Base-by-base conservation (phyloP, 2,797 vertebrate species). In the Manis pentadactyla region DNA sequence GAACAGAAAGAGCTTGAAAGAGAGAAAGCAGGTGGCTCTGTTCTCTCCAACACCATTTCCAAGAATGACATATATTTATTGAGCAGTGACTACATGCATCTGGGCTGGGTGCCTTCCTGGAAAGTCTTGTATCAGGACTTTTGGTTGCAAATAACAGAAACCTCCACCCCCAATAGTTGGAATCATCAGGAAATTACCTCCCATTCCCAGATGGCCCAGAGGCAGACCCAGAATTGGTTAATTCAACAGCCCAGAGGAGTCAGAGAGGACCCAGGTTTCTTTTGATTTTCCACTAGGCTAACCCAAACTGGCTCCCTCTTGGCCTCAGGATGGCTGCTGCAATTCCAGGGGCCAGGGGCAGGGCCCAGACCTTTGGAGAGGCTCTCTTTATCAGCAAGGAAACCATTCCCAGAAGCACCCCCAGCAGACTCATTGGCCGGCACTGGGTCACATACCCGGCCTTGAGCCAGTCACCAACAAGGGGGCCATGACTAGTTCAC, bases 51-150 rank as follows among this genome's bases (percentile, higher is more conserved):
- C 1, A 8, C 63, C 14, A 2, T 13, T 7, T 87, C 49, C 3
- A 10, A 63, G 85, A n/a, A n/a, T 17, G 17, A 2, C 4, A 1
- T 0, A 2, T 4, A 3, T 69, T n/a, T 37, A 17, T 7, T 11
- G 55, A n/a, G 85, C 85, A 63, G 12, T 71, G 31, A 3, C 64
- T 18, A 7, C 4, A 4, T 0, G 4, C 31, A 19, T 49, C 34
- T 0, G 25, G 3, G 31, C 1, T 1, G 5, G 0, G 51, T 3
- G 31, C 8, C 51, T 29, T 29, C 59, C 23, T 3, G 18, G 8
- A 19, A 53, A 23, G 18, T 21, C 29, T 23, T 21, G 19, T 13
- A 0, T 21, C 78, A 66, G 9, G 34, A 37, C 61, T 61, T 37
- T 68, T 29, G 0, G 39, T 7, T 9, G 21, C 17, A 53, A 77